Conservation (phyloP, 2,888 invertebrate species). For the Papilio gigon region DNA sequence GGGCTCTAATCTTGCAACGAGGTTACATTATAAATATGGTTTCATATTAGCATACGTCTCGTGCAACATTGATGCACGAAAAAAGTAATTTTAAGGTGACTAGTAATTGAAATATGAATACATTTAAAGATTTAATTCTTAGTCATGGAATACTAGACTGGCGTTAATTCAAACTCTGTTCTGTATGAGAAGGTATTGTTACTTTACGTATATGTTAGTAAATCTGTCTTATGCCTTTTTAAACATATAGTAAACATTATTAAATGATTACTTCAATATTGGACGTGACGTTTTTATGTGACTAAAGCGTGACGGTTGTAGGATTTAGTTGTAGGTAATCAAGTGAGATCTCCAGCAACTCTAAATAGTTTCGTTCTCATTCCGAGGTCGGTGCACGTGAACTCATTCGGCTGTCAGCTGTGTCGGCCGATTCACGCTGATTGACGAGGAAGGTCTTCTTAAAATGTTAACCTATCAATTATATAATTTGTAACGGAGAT, state of each 20-base stretch:
- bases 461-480: not conserved
- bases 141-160: not conserved
- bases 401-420: conserved; percentile 12
- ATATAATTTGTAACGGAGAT: not conserved
- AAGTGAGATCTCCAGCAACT: not conserved
- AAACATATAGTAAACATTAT: not conserved
- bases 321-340: not conserved
- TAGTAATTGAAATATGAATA: not conserved
- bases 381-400: not conserved
- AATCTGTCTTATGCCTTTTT: not conserved
- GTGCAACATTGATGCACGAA: not conserved
- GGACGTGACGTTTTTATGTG: not conserved
- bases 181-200: not conserved
- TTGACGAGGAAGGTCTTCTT: conserved; percentile 7
- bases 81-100: not conserved
- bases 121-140: too few species aligned
- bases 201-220: not conserved
- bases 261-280: not conserved
- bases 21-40: not conserved
- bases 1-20: conserved; percentile 8
- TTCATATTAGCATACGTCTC: not conserved
- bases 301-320: not conserved
- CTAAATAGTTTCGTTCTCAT: not conserved
- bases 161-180: not conserved
- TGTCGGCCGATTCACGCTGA: not conserved